Percentiles rank a stretch among this genome's conserved stretches.
phyloP scores from a whole-genome alignment of 2,797 vertebrate species.

The Acipenser transmontanus region DNA sequence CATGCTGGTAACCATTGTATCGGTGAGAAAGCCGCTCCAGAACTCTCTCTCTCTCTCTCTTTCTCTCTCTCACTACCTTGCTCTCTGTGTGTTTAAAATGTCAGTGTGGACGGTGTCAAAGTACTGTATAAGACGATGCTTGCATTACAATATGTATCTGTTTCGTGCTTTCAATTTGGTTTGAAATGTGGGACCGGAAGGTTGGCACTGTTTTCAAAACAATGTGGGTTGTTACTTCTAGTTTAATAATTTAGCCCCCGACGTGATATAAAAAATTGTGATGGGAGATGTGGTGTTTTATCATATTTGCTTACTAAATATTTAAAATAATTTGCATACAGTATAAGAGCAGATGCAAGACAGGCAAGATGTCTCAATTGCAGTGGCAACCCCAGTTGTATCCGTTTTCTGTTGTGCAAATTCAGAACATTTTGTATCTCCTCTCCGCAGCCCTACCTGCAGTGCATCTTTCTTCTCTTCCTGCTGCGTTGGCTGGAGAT shows the following conservation, averaged over 20 bases:
- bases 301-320: not conserved
- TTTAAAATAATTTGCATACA: not conserved
- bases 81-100: not conserved
- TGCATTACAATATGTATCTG: too few species aligned
- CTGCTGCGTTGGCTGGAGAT: conserved; percentile 76
- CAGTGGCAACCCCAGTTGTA: too few species aligned
- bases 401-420: too few species aligned
- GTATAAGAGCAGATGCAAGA: too few species aligned
- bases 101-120: not conserved
- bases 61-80: not conserved
- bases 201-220: too few species aligned
- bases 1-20: conserved; percentile 52
- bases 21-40: conserved; percentile 36
- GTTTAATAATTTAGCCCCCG: too few species aligned
- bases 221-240: too few species aligned
- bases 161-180: too few species aligned
- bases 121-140: not conserved
- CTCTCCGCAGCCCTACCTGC: conserved; percentile 74
- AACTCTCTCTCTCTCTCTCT: not conserved
- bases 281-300: too few species aligned
- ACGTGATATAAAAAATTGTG: too few species aligned
- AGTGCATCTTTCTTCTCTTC: conserved; percentile 66
- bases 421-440: not conserved
- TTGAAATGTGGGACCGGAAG: too few species aligned
- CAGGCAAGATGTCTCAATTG: too few species aligned